Conservation (phyloP, 2,113 vertebrate genomes). For the Pseudorectes ferrugineus region DNA sequence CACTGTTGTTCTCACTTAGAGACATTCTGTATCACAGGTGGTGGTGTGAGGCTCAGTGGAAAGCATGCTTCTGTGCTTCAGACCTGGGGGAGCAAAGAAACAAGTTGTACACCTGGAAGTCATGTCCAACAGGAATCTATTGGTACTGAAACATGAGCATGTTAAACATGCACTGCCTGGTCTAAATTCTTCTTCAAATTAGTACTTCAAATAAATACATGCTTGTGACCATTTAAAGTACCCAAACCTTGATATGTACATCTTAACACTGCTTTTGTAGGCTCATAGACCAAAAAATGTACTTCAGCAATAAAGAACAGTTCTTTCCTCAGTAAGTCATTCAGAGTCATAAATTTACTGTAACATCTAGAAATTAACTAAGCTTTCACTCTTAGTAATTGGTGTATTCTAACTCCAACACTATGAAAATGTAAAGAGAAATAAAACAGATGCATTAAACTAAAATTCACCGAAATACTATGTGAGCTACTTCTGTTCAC, state of each 20-base stretch:
- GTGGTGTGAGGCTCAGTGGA: constrained; percentile 33
- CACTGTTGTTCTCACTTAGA: constrained; percentile 69
- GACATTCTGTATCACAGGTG: constrained; percentile 72
- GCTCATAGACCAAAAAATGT: not conserved
- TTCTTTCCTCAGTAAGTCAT: not conserved
- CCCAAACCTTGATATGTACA: not conserved
- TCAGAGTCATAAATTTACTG: not conserved
- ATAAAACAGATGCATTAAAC: not conserved
- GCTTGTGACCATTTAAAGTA: not conserved
- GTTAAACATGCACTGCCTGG: not conserved
- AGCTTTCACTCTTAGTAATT: not conserved
- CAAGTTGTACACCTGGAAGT: not conserved
- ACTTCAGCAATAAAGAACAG: not conserved
- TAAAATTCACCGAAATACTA: not conserved
- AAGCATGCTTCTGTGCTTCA: constrained; percentile 73
- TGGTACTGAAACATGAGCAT: not conserved
- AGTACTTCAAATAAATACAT: not conserved
- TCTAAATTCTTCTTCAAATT: not conserved
- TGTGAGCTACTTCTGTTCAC: not conserved
- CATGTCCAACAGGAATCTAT: not conserved
- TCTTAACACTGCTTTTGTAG: not conserved
- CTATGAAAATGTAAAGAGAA: not conserved
- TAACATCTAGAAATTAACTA: not conserved
- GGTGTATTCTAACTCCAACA: not conserved
- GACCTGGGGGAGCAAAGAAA: constrained; percentile 35